Evolutionary conservation across 2,113 vertebrate species (phyloP).

Genomic region (Dicaeum eximium): DNA sequence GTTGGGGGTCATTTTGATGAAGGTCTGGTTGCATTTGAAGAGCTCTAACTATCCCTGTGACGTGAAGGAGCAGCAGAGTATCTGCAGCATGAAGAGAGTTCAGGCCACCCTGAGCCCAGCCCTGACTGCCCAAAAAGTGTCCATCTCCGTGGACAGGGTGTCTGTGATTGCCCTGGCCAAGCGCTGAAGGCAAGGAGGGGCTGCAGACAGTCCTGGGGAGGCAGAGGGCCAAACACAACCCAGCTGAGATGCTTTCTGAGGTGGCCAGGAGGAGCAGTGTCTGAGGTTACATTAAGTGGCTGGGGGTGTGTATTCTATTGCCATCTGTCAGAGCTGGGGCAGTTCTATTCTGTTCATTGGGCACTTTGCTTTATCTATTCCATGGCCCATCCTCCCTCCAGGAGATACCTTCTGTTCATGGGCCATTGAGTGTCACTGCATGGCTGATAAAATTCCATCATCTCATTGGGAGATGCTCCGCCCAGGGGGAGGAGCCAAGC

Average conservation of each 20-base stretch:
- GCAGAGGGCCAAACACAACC: background rate
- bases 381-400: no score
- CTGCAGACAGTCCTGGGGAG: background rate
- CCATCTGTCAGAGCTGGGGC: no score
- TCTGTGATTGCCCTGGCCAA: background rate
- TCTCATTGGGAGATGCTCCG: no score
- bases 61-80: background rate
- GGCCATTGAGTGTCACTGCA: no score
- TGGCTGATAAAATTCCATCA: no score
- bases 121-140: background rate
- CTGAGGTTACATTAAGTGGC: no score
- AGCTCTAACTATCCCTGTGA: background rate
- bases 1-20: background rate
- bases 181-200: background rate
- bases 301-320: no score
- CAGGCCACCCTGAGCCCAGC: background rate
- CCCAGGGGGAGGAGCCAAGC: background rate
- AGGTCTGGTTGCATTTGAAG: background rate
- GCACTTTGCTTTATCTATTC: no score
- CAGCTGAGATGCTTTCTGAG: background rate
- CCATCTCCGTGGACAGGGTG: fast-evolving
- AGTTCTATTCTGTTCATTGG: no score
- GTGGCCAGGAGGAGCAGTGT: background rate
- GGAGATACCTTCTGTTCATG: no score
- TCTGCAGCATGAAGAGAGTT: background rate